Evolutionary conservation across 2,797 vertebrate species (phyloP), one percentile per base, ranked within the genome.

Genomic region (Gallinago stenura): DNA sequence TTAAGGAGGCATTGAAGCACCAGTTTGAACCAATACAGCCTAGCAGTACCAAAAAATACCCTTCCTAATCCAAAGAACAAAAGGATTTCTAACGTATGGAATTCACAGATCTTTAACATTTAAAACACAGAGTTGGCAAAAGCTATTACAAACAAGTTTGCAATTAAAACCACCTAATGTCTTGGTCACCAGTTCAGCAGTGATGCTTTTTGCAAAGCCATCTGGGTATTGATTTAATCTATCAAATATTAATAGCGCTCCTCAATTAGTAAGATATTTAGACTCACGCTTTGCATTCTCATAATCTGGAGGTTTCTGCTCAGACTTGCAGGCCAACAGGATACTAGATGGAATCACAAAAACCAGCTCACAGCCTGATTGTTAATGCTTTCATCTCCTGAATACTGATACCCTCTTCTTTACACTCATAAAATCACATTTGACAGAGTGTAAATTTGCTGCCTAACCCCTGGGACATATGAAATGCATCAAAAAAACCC

Each of bases 171-270:
- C 76, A 53, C n/a, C 69, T 64, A 12, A 28, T 22, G 56, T 33
- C 73, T 65, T 35, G 6, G 58, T 64, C 51, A 75, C 57, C 65
- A 39, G 37, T 39, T 53, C 86, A 95, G 57, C 69, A 83, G 33
- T 15, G 48, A 41, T 51, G 71, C 39, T 79, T 84, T 89, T 1
- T 81, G 83, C 93, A 93, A 53, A 92, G 61, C 69, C 69, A 78
- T 85, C 64, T 37, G 69, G 81, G 61, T 76, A 64, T 86, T 89
- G 92, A 91, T 81, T 92, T 86, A 81, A 83, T 64, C 65, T 45
- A 91, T 93, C 83, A 94, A 97, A 92, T 93, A 97, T 92, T 92
- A 87, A 92, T 65, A 81, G 51, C 15, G 46, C 39, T 76, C 68
- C 43, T 91, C 82, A 86, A 94, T 92, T 81, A 95, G 95, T 83